These are phyloP conservation scores for Noctilio leporinus DNA, from an alignment of 2,113 vertebrate species.

Conservation along the genomic window DNA sequence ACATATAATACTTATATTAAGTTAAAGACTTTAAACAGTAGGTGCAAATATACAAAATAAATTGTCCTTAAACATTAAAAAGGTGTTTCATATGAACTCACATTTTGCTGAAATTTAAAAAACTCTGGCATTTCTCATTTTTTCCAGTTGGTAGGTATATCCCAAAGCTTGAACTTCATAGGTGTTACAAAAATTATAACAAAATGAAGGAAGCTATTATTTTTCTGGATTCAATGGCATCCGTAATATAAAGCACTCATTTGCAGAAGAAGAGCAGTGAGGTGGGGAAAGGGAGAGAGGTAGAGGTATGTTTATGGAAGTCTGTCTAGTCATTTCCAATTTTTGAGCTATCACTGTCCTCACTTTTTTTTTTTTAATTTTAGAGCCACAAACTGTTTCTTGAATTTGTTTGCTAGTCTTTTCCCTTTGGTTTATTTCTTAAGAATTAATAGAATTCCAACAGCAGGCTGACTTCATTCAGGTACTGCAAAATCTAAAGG, in stretches of 20 bases:
- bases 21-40: neutral
- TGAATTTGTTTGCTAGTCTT: neutral
- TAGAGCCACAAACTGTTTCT: neutral
- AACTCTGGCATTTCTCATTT: neutral
- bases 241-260: neutral
- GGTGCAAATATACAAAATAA: neutral
- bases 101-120: conserved; percentile 21
- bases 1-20: neutral
- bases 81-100: neutral
- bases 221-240: neutral
- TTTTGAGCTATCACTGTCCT: neutral
- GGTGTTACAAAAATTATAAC: conserved; percentile 1
- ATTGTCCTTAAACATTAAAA: neutral
- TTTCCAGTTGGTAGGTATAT: neutral
- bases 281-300: neutral
- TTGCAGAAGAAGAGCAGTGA: neutral
- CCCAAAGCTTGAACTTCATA: neutral
- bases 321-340: neutral
- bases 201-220: neutral
- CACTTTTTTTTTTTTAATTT: neutral
- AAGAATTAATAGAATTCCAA: neutral
- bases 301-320: neutral
- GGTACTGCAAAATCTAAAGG: neutral
- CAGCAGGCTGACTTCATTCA: conserved; percentile 18
- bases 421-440: neutral